Base-by-base conservation (phyloP, 2,888 invertebrate species). In the Ligdia adustata region DNA sequence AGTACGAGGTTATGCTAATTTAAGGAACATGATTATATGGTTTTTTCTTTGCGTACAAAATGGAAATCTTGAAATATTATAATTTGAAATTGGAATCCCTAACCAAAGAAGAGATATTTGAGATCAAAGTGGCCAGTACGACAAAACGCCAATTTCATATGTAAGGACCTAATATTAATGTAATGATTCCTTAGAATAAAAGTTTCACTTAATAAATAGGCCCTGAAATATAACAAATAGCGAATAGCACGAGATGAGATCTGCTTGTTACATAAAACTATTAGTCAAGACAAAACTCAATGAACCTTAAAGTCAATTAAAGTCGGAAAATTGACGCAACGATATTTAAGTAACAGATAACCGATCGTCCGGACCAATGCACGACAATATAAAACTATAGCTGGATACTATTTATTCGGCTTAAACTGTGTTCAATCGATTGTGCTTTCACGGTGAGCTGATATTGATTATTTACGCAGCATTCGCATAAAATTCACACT, bases 281-380 rank as follows among this genome's bases (percentile, higher is more conserved):
- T 40, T 22, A 35, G 9, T 12, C 38, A n/a, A 20, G 27, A 28
- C 32, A 9, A 11, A 34, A 53, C 42, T 38, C 51, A 58, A 49
- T 38, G 55, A 55, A 53, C 55, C 46, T 46, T 40, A 39, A 48
- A 48, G 52, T 53, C 51, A 52, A 51, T 58, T 60, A 46, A 55
- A 48, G 48, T 58, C 34, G 52, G 24, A 48, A 42, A 43, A 33
- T 33, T 64, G 49, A 58, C 51, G 52, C 57, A 64, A 64, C 32
- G 33, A 35, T 57, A 39, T 50, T 64, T 62, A 52, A 44, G 60
- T 61, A 69, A 71, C 51, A 58, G 39, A 48, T 46, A 48, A 46
- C 50, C 50, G 46, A 29, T 57, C 62, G 60, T 49, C 63, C 69
- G 64, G 55, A 55, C 54, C 62, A 60, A 51, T 62, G 57, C 50